Percentiles rank a stretch among this genome's conserved stretches.
Conservation (phyloP, 2,888 invertebrate species). For the Gymnosoma rotundatum region DNA sequence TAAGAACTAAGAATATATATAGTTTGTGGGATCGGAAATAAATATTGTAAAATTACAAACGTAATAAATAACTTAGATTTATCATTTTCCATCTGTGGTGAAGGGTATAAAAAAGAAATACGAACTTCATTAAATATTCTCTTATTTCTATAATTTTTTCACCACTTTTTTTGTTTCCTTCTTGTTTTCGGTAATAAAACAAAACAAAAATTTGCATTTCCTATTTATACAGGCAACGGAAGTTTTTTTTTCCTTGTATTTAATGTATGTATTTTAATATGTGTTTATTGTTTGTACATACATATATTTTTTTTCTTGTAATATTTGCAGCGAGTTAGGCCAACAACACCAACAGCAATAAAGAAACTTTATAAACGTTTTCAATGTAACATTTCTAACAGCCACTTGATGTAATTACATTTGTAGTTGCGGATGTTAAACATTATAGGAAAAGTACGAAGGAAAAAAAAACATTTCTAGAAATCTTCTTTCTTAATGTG, state of each 20-base stretch:
- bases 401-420: conserved; percentile 71
- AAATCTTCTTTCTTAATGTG: not conserved
- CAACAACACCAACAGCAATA: conserved; percentile 39
- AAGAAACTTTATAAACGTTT: conserved; percentile 67
- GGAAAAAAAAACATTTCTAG: conserved; percentile 26
- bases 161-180: conserved; percentile 34
- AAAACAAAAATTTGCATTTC: conserved; percentile 70
- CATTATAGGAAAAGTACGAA: conserved; percentile 46
- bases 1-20: too few relatives aligned
- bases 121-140: conserved; percentile 68
- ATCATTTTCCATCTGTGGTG: too few relatives aligned
- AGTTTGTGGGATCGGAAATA: too few relatives aligned
- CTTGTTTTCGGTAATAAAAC: conserved; percentile 63
- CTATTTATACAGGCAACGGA: conserved; percentile 69
- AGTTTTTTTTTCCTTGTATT: conserved; percentile 57
- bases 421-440: conserved; percentile 69
- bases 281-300: not conserved
- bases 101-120: conserved; percentile 25
- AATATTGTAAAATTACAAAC: too few relatives aligned
- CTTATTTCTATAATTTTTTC: conserved; percentile 32
- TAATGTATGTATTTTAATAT: conserved; percentile 8
- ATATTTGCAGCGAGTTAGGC: conserved; percentile 22
- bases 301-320: conserved; percentile 5
- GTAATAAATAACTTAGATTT: too few relatives aligned
- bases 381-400: conserved; percentile 68